Evolutionary conservation across 2,113 vertebrate genomes (phyloP), one percentile per base, ranked within the genome.

Genomic region (Nannobrachium achirus): DNA sequence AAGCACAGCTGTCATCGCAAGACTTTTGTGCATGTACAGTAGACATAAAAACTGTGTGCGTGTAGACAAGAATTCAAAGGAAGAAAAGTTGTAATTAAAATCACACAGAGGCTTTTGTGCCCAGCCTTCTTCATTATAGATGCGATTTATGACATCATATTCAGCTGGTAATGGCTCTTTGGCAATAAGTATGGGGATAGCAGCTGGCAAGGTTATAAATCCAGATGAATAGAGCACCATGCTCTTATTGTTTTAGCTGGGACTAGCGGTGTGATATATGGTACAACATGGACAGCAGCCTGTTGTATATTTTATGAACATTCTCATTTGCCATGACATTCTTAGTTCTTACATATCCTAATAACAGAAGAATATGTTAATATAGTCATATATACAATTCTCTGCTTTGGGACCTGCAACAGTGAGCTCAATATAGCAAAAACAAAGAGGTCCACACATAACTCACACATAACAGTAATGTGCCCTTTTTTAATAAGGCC

Each of bases 61-160:
- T n/a, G n/a, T n/a, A n/a, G n/a, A n/a, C n/a, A 59, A 10, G 15
- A 42, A 7, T n/a, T 18, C 6, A 6, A 40, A 2, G 56, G 16
- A 44, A 16, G 8, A n/a, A 13, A 8, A 59, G 10, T 19, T 16
- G 50, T 39, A 59, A 41, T 59, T 59, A 40, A 59, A 59, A 59
- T 39, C 40, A 44, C n/a, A 44, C 40, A 59, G 8, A 18, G 56
- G 39, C 56, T 39, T n/a, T 42, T 59, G 56, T 14, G 15, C 56
- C 56, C 56, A 59, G 25, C 40, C 39, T 20, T 59, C 42, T 41
- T 59, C 40, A 61, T 53, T 73, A 68, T 46, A 48, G 45, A 68
- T 20, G 39, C 46, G 14, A 59, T 78, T 64, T 63, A 49, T 63
- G 51, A 66, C 55, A 59, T 58, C 60, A 15, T 42, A 67, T 68